Base-by-base conservation (phyloP, 2,888 invertebrate genomes). In the Alloplasta piceator region DNA sequence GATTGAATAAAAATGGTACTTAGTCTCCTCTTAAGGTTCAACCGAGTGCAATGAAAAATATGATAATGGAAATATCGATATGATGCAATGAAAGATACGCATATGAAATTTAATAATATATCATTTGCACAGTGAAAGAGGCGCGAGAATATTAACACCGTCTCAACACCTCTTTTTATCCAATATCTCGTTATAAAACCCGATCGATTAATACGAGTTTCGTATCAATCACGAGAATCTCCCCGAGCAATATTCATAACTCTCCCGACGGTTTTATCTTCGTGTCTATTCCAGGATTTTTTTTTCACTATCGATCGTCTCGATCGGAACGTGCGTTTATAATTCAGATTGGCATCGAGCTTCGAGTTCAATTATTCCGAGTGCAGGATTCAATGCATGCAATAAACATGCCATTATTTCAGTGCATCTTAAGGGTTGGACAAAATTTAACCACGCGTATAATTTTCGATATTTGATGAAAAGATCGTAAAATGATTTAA, bases 171-270 rank as follows among this genome's bases (percentile, higher is more conserved):
- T 67, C 48, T 76, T 60, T 52, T 10, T 55, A 46, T 26, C 26
- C 26, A 26, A 26, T 26, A 52, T 63, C 72, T 63, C 50, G 46
- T 70, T 74, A 79, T 55, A 56, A 60, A 43, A 7, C 26, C 43
- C 12, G 48, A 72, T 67, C 56, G 12, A 52, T 75, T 55, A 41
- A 50, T 52, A 43, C 36, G 48, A 43, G 67, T 46, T 71, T 80
- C 56, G 6, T 14, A 76, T 80, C 61, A 48, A 60, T 61, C 63
- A 26, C 63, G 43, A 36, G 61, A 72, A 80, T 80, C 76, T 63
- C 56, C 26, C 56, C 26, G 26, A 26, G 36, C 41, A 61, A 76
- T 72, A 26, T 56, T 67, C 52, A 66, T 61, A 71, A 79, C 10
- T 43, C 63, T 64, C 16, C 16, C 46, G 9, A 14, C 39, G 61